Evolutionary conservation across 1,140 invertebrate species (phyloP).

Genomic region (Rhizoglyphus robini): DNA sequence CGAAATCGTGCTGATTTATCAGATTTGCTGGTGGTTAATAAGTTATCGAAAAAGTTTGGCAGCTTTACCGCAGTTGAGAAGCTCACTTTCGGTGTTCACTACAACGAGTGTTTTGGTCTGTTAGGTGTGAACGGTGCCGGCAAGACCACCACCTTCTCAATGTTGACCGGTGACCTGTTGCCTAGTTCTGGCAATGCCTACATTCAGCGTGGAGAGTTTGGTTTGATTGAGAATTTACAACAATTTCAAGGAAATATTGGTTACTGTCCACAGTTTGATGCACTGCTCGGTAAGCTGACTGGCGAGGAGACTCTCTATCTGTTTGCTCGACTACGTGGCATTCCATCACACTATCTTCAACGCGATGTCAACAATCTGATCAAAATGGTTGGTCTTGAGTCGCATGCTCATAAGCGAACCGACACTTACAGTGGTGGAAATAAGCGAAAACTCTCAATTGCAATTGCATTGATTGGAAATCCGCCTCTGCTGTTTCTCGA

Average conservation of each 20-base stretch:
- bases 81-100: slow-evolving; percentile 46
- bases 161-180: slow-evolving; percentile 32
- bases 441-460: slow-evolving; percentile 43
- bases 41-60: slow-evolving; percentile 10
- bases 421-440: slow-evolving; percentile 39
- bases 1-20: slow-evolving; percentile 32
- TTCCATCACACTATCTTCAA: slow-evolving; percentile 30
- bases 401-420: slow-evolving; percentile 27
- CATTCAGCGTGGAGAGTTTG: slow-evolving; percentile 21
- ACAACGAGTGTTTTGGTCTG: slow-evolving; percentile 33
- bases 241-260: slow-evolving; percentile 30
- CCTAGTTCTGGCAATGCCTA: slow-evolving; percentile 31
- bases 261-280: slow-evolving; percentile 41
- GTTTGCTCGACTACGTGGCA: slow-evolving; percentile 37
- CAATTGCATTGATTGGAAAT: slow-evolving; percentile 35
- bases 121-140: slow-evolving; percentile 35
- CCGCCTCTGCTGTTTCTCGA: slow-evolving; percentile 32
- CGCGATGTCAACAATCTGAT: slow-evolving; percentile 28
- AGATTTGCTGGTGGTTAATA: background rate
- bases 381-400: slow-evolving; percentile 23
- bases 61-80: slow-evolving; percentile 35
- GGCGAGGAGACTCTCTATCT: slow-evolving; percentile 35
- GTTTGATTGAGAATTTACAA: background rate
- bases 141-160: slow-evolving; percentile 33
- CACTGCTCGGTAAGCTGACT: slow-evolving; percentile 35